Base-by-base conservation (phyloP, 2,797 vertebrate genomes). In the Dromococcyx pavoninus region DNA sequence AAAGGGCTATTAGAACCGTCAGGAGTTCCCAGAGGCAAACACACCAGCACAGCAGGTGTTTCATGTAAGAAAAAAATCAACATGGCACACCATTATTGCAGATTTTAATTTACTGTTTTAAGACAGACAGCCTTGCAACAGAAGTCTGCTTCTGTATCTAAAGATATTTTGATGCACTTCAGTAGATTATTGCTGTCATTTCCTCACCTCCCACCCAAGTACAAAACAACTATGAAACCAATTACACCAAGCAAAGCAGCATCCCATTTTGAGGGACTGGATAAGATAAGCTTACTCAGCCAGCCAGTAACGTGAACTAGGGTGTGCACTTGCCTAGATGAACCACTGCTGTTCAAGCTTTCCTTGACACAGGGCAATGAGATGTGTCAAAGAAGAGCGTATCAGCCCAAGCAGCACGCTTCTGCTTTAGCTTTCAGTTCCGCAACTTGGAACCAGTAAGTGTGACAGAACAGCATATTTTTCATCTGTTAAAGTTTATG, bases 391-490 rank as follows among this genome's bases (percentile, higher is more conserved):
- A 67, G 33, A 78, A 53, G 33, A 56, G 9, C 5, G 16, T 28
- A 41, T 44, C 24, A 70, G 46, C 27, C 53, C 22, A 50, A 35
- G 54, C 19, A 76, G 51, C 16, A 15, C 3, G 7, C 16, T 69
- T 75, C 51, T 86, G 67, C 41, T 78, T 64, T 51, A 74, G 16
- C 62, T 91, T 92, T 79, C 70, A 74, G 28, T 89, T 93, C 66
- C 4, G 4, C 9, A 41, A n/a, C 19, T 22, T 32, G 33, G 22
- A 85, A 65, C 33, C 25, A 57, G 30, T 9, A 67, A 56, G 32
- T 13, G 18, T 0, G 0, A 56, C 28, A 70, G 32, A 79, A 74
- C 5, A 30, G 28, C 1, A 0, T 13, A 22, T 53, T 65, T 88
- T 78, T 58, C 23, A 54, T 22, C 30, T 62, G 13, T 24, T 35